Conservation (phyloP, 2,888 invertebrate genomes). For the Diadromus collaris region DNA sequence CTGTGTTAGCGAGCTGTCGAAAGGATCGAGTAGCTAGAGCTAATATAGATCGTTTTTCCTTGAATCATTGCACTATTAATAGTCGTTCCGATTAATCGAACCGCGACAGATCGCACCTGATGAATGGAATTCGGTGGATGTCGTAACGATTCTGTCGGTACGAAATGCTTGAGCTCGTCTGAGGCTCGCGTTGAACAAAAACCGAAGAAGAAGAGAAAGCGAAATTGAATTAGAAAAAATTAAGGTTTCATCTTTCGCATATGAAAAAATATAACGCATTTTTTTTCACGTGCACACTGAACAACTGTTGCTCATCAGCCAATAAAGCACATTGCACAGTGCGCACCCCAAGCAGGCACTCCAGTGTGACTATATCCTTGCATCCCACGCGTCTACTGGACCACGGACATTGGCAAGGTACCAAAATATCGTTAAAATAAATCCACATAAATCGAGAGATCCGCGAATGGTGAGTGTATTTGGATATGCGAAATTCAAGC, state of each 20-base stretch:
- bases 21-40: conserved; percentile 48
- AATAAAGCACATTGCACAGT: conserved; percentile 9
- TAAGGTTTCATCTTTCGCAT: background rate
- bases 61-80: conserved; percentile 73
- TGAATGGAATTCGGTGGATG: conserved; percentile 69
- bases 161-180: conserved; percentile 50
- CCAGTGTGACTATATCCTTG: conserved; percentile 40
- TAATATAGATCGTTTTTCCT: conserved; percentile 68
- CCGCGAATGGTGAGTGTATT: conserved; percentile 65
- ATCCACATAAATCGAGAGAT: conserved; percentile 70
- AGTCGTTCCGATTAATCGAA: conserved; percentile 65
- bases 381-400: conserved; percentile 55
- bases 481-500: conserved; percentile 73
- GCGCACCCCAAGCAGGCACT: conserved; percentile 13
- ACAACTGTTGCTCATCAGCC: conserved; percentile 28
- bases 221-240: background rate
- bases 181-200: conserved; percentile 33
- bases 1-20: conserved; percentile 44
- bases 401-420: conserved; percentile 61
- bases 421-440: conserved; percentile 72
- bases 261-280: background rate
- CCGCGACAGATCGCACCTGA: conserved; percentile 69
- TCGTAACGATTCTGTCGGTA: conserved; percentile 63
- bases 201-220: conserved; percentile 16
- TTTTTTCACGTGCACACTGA: background rate